phyloP scores from a whole-genome alignment of 2,113 vertebrate species.

The Charina bottae region DNA sequence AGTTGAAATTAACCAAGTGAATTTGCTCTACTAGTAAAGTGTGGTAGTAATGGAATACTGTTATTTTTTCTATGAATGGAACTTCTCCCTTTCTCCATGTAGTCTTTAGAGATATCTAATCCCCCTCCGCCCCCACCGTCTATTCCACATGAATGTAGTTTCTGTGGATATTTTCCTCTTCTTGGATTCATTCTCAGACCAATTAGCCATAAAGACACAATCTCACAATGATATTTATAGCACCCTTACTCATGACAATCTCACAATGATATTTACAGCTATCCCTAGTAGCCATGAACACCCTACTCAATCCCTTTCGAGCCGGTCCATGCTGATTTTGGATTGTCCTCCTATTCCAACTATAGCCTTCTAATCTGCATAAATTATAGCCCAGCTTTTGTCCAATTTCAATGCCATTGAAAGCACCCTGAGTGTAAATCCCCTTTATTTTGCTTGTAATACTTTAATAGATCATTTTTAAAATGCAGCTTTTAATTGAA shows the following conservation, averaged over 20 bases:
- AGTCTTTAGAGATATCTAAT: background rate
- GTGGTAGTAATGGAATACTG: background rate
- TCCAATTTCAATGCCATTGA: background rate
- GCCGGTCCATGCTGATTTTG: background rate
- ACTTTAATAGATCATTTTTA: background rate
- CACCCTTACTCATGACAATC: background rate
- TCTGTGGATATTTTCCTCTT: background rate
- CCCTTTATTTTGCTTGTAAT: background rate
- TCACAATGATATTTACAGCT: too few relatives aligned
- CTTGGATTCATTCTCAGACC: background rate
- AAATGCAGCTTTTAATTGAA: constrained; percentile 15
- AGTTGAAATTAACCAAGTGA: background rate
- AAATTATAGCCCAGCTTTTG: background rate
- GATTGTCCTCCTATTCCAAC: background rate
- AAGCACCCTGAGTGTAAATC: background rate
- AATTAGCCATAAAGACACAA: background rate
- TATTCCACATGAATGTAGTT: background rate
- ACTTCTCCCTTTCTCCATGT: background rate
- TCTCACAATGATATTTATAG: background rate
- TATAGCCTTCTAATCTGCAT: background rate
- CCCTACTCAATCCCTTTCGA: background rate
- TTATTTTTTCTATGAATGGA: background rate
- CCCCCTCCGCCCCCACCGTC: background rate
- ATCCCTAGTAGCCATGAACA: too few relatives aligned
- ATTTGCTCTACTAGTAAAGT: background rate